Evolutionary conservation across 2,888 invertebrate species (phyloP), one percentile per base, ranked within the genome.

Genomic region (Uloborus plumipes): DNA sequence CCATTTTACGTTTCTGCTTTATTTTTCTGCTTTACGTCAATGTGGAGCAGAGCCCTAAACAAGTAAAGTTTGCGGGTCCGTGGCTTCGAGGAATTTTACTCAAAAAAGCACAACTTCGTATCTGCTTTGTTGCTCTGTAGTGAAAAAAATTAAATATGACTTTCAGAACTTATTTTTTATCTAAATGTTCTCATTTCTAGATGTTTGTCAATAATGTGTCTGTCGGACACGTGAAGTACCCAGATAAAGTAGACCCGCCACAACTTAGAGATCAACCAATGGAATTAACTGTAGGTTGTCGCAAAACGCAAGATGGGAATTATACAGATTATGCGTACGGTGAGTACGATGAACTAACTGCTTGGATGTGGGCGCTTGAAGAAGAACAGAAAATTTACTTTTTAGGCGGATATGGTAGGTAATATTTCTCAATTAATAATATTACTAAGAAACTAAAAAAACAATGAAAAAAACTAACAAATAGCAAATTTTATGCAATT

Each of bases 261-360:
- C 13, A 18, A 0, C 16, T 31, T 11, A 47, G 71, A 39, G n/a
- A 18, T 0, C 47, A 14, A 2, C n/a, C 55, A 15, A 31, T 79
- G 47, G 84, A 76, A 14, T 11, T 77, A 22, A 84, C 80, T 15
- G 69, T 81, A 0, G 84, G 84, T 7, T 84, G 84, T 58, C 26
- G 51, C 6, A 72, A 72, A 18, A 51, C 6, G 7, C 4, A 11
- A 6, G 77, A 77, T 3, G 78, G 62, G 1, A 47, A 55, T 16
- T 85, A 85, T 65, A 64, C 61, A 1, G 22, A 85, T 31, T 85
- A 79, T 61, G 84, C 84, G 0, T 18, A 77, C 51, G 85, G 84
- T 1, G 83, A 83, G 15, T 85, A 84, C 26, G 87, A 87, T 70
- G 87, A 87, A 61, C 50, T 87, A 4, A 86, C 87, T 6, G 69